Evolutionary conservation across 2,888 invertebrate genomes (phyloP).

Genomic region (Phragmatobia fuliginosa): DNA sequence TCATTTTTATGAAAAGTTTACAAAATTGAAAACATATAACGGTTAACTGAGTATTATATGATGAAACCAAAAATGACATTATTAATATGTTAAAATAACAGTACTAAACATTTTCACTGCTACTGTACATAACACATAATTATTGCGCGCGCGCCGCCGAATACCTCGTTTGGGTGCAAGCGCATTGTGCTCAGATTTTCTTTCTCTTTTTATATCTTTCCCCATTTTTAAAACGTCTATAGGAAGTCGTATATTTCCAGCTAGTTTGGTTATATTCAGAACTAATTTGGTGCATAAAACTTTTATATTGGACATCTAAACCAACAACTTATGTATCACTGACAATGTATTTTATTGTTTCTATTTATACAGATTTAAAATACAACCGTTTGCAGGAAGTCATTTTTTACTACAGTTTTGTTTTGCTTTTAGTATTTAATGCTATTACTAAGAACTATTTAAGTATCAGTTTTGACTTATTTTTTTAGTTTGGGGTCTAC

Average conservation of each 20-base stretch:
- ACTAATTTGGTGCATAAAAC: constrained; percentile 79
- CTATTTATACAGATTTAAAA: constrained; percentile 68
- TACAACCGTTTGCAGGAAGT: constrained; percentile 68
- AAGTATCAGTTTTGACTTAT: constrained; percentile 1
- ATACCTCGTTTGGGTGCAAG: constrained; percentile 74
- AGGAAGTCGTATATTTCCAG: constrained; percentile 78
- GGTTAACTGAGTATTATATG: not conserved
- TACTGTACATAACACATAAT: constrained; percentile 73
- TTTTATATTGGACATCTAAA: constrained; percentile 66
- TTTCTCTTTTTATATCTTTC: constrained; percentile 69
- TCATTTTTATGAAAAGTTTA: not conserved
- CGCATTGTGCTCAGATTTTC: constrained; percentile 74
- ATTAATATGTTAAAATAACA: not conserved
- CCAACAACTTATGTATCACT: constrained; percentile 58
- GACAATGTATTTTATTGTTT: constrained; percentile 73
- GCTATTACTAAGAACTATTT: constrained; percentile 21
- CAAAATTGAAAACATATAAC: not conserved
- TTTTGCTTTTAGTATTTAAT: constrained; percentile 29
- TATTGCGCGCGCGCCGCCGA: constrained; percentile 67
- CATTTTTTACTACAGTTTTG: constrained; percentile 58
- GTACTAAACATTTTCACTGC: constrained; percentile 42
- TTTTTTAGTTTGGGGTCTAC: not conserved
- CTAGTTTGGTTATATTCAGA: constrained; percentile 67
- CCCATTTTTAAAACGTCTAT: constrained; percentile 72
- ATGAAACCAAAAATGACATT: not conserved